A percentile compares a stretch with the other conserved stretches of the same genome.
Conservation (phyloP, 92 coral and sea anemone species). For the Porites cylindrica region DNA sequence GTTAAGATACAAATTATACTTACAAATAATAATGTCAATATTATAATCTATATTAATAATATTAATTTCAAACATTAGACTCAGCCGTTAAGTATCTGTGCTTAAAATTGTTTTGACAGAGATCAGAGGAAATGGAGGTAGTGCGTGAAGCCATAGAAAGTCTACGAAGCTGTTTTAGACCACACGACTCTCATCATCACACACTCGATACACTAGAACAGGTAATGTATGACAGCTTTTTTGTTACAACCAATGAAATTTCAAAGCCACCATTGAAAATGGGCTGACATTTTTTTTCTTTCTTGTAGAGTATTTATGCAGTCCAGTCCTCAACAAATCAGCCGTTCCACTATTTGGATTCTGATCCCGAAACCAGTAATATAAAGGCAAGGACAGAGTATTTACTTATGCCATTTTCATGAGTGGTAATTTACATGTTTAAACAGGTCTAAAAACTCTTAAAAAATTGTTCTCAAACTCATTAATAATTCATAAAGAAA, state of each 20-base stretch:
- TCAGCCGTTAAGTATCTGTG: not conserved
- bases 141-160: slow-evolving; percentile 87
- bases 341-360: not conserved
- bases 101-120: slow-evolving; percentile 48
- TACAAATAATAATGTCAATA: too few species aligned
- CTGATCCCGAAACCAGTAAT: not conserved
- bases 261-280: too few species aligned
- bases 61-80: too few species aligned
- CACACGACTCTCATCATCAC: slow-evolving; percentile 85
- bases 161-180: slow-evolving; percentile 80
- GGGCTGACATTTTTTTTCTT: not conserved
- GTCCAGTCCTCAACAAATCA: slow-evolving; percentile 16
- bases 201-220: slow-evolving; percentile 91
- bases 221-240: slow-evolving; percentile 40
- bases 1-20: too few species aligned
- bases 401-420: not conserved
- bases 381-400: not conserved
- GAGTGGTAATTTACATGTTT: too few species aligned
- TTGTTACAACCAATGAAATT: too few species aligned
- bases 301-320: slow-evolving; percentile 28
- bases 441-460: too few species aligned
- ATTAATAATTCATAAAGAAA: too few species aligned
- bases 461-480: not conserved
- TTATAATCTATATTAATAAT: too few species aligned
- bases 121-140: slow-evolving; percentile 89